Conservation (phyloP, 2,888 invertebrate genomes). For the Xestia xanthographa region DNA sequence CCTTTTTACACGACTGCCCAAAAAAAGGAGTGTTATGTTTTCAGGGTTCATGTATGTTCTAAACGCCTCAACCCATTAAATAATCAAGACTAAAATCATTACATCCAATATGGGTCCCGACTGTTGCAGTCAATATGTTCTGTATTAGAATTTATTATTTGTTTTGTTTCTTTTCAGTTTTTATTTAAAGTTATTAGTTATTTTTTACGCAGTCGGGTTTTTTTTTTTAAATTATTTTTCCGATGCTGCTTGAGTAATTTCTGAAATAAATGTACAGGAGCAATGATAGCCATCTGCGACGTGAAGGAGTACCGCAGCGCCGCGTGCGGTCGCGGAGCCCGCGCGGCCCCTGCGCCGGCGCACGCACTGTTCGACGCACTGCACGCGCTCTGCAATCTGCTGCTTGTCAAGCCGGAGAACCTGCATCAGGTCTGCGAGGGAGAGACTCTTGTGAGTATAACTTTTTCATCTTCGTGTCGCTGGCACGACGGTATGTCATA, state of each 20-base stretch:
- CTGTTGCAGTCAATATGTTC: too few relatives aligned
- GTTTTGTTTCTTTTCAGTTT: too few relatives aligned
- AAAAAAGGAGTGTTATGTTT: too few relatives aligned
- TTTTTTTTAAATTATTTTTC: too few relatives aligned
- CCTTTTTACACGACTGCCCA: too few relatives aligned
- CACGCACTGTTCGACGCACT: constrained; percentile 98
- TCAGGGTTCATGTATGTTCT: too few relatives aligned
- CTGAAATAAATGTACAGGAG: constrained; percentile 90
- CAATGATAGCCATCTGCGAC: constrained; percentile 99
- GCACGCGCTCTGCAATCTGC: constrained; percentile 98
- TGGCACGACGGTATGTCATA: neutral
- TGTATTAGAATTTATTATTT: too few relatives aligned
- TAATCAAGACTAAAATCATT: too few relatives aligned
- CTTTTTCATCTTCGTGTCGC: neutral
- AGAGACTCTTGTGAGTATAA: constrained; percentile 96
- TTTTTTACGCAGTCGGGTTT: too few relatives aligned
- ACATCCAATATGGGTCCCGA: too few relatives aligned
- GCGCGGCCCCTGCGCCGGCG: constrained; percentile 93
- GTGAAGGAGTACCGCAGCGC: constrained; percentile 99
- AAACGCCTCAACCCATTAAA: too few relatives aligned
- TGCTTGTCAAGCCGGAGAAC: constrained; percentile 98
- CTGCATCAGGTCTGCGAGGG: constrained; percentile 98
- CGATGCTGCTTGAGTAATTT: neutral
- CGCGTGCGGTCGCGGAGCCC: constrained; percentile 90
- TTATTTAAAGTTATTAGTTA: too few relatives aligned